These are phyloP conservation scores for Eunapius fragilis DNA, from an alignment of 37 sponge, comb jelly and placozoan genomes.

Conservation along the genomic window DNA sequence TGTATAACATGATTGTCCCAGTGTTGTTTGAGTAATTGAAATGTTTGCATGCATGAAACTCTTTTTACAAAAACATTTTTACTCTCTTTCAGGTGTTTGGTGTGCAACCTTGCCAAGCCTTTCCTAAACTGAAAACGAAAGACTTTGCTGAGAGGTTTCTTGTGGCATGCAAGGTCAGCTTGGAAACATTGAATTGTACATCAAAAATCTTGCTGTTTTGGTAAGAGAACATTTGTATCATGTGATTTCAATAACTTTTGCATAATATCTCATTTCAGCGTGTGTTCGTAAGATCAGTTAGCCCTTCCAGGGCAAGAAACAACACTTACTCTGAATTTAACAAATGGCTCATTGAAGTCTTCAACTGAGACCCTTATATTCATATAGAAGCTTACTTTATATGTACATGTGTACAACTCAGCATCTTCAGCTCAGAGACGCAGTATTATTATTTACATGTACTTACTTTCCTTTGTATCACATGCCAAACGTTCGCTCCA, in stretches of 20 bases:
- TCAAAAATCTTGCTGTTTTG: neutral
- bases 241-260: neutral
- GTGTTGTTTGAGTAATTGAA: neutral
- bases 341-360: neutral
- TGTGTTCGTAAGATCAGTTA: neutral
- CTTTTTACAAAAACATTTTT: neutral
- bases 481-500: no score
- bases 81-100: neutral
- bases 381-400: no score
- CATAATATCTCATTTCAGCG: neutral
- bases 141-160: neutral
- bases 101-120: neutral
- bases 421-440: no score
- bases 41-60: neutral
- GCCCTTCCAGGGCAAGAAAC: neutral
- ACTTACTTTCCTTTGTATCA: no score
- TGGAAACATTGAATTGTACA: neutral
- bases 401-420: no score
- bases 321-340: neutral
- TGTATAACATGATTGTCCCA: no score
- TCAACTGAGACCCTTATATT: neutral
- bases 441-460: no score
- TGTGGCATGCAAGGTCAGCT: neutral
- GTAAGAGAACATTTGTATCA: neutral
- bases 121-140: neutral